phyloP scores from a whole-genome alignment of 2,113 vertebrate genomes.

The Oxyruncus cristatus region DNA sequence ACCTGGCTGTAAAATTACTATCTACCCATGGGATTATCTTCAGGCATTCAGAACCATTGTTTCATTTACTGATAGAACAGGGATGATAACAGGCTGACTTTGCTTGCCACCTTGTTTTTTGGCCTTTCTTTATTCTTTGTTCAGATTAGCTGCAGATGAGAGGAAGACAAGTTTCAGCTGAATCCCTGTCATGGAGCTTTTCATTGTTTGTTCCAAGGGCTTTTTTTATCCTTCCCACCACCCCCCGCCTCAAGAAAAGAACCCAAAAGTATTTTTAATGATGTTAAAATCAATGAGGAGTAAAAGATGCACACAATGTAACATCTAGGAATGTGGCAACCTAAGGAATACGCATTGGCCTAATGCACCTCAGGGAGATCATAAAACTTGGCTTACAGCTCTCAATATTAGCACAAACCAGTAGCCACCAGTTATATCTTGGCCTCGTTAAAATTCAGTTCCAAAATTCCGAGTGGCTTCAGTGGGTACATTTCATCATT shows the following conservation, averaged over 20 bases:
- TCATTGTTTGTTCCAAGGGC: background rate
- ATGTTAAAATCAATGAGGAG: background rate
- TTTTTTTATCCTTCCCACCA: background rate
- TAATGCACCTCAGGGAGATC: background rate
- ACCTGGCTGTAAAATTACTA: constrained; percentile 58
- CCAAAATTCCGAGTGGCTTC: constrained; percentile 3
- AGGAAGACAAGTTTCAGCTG: constrained; percentile 5
- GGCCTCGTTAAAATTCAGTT: background rate
- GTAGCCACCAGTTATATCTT: background rate
- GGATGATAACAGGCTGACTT: constrained; percentile 58
- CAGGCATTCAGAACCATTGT: constrained; percentile 43
- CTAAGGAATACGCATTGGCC: background rate
- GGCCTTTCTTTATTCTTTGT: constrained; percentile 32
- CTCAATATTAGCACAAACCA: background rate
- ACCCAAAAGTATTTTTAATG: background rate
- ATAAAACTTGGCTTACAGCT: background rate
- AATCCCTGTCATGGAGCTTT: background rate
- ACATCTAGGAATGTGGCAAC: background rate
- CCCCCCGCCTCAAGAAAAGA: background rate
- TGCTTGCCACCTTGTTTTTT: constrained; percentile 25
- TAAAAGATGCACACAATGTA: background rate
- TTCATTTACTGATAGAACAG: constrained; percentile 53
- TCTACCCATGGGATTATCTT: constrained; percentile 55
- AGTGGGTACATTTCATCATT: background rate
- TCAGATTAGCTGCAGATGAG: background rate